A percentile compares a stretch with the other conserved stretches of the same genome.
These are phyloP conservation scores for Pachliopta kotzebuea DNA, from an alignment of 2,888 invertebrate genomes.

Conservation along the genomic window DNA sequence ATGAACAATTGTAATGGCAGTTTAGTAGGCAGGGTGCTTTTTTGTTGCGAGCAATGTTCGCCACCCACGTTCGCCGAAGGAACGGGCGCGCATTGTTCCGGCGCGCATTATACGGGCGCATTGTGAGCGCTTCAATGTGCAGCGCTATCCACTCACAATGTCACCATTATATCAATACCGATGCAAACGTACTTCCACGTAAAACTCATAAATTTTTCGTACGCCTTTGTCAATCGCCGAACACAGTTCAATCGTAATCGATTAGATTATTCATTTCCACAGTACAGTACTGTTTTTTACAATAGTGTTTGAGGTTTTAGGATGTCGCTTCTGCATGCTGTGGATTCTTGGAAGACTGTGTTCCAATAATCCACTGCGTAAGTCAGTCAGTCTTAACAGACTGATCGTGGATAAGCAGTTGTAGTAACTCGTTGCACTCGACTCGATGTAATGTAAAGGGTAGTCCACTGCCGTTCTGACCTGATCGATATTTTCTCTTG, in stretches of 20 bases:
- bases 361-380: too few relatives aligned
- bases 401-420: too few relatives aligned
- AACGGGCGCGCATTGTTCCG: slow-evolving; percentile 64
- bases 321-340: not conserved
- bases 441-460: too few relatives aligned
- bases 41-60: slow-evolving; percentile 49
- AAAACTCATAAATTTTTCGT: slow-evolving; percentile 66
- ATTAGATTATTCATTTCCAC: slow-evolving; percentile 22
- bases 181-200: slow-evolving; percentile 60
- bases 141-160: slow-evolving; percentile 72
- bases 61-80: slow-evolving; percentile 74
- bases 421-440: not conserved
- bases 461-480: too few relatives aligned
- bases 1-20: slow-evolving; percentile 38
- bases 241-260: slow-evolving; percentile 39
- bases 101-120: slow-evolving; percentile 73
- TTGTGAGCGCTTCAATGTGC: slow-evolving; percentile 75
- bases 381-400: too few relatives aligned
- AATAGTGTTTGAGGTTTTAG: slow-evolving; percentile 18
- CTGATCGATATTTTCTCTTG: too few relatives aligned
- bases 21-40: slow-evolving; percentile 56
- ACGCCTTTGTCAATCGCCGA: slow-evolving; percentile 54
- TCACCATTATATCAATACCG: slow-evolving; percentile 73
- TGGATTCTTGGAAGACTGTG: not conserved
- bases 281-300: slow-evolving; percentile 21